Base-by-base conservation (phyloP, 2,113 vertebrate genomes). In the Ranitomeya imitator region DNA sequence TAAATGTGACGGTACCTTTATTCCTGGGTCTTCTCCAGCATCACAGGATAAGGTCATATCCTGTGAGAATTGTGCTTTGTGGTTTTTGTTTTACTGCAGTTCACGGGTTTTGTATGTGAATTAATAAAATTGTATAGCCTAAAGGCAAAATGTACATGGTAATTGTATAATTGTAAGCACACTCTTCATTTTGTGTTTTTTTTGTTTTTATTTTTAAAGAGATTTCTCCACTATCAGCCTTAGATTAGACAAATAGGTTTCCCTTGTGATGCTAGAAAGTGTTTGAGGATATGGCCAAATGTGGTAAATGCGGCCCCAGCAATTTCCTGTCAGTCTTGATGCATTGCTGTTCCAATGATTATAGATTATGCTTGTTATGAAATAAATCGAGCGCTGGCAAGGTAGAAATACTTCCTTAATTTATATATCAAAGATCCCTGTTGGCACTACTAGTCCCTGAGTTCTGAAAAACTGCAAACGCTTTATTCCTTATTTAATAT, bases 361-460 rank as follows among this genome's bases (percentile, higher is more conserved):
- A 86, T 74, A 86, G 88, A 86, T 85, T 86, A 83, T 86, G 84
- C 79, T 80, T 89, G 79, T 86, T 86, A 81, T 89, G 85, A 81
- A 86, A 82, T 89, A 78, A 78, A 89, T 86, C 73, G 88, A 89
- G 18, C 63, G 78, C 67, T 85, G 57, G 85, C 83, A 76, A 85
- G 71, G 79, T 86, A 89, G 57, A 86, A 82, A 26, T 69, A n/a
- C 65, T 59, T 80, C 76, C 59, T 65, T 89, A 82, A 86, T 86
- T 86, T 82, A 86, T 60, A 86, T 54, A 74, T 81, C 65, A 86
- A 82, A 57, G 26, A 89, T 81, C 55, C 57, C 73, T 80, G 69
- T 86, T 69, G 85, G 67, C 85, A 79, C 55, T 67, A n/a, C 21
- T 18, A 80, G 61, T 79, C 51, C 57, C 16, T 69, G 2, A 79